Base-by-base conservation (phyloP, 2,888 invertebrate species). In the Oscheius sp. region DNA sequence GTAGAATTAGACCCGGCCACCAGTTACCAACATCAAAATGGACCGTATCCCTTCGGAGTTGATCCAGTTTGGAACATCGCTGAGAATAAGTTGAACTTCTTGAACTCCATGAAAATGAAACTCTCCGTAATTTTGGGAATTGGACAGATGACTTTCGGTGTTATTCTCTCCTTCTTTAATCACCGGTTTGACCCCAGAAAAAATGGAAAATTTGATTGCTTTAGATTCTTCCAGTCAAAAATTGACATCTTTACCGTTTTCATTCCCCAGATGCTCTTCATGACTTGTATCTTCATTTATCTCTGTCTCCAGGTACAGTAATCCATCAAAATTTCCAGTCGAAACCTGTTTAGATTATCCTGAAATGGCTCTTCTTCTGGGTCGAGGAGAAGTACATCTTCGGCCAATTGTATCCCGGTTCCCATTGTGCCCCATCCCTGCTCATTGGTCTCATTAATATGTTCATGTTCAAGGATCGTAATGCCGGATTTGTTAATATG, bases 221-320 rank as follows among this genome's bases (percentile, higher is more conserved):
- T 18, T 86, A 91, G 90, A 13, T 89, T 89, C 84, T 90, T 90
- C 85, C 87, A 88, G 27, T 93, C 93, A 66, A 92, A 92, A 84
- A 90, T 94, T 81, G 93, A 93, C 88, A 92, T 98, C 82, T 91
- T 94, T 88, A 94, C 93, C 89, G 95, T 96, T 91, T 99, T 98
- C 91, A 92, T 99, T 83, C 99, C 99, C 0, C 96, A 97, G 91
- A 91, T 98, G 76, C 90, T 96, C 80, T 99, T 98, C 91, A 90
- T 99, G 85, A 87, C 92, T 53, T 93, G 94, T 88, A 92, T 99
- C 80, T 99, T 99, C 92, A 93, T 96, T 89, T 99, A 98, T 91
- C 93, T 99, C 92, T 93, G 94, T 73, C 90, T 95, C 78, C 91
- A 97, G 73, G 71, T 74, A 66, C n/a, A 21, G 43, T 27, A 45